phyloP scores from a whole-genome alignment of 2,888 invertebrate genomes.

The Stictocephala bisonia region DNA sequence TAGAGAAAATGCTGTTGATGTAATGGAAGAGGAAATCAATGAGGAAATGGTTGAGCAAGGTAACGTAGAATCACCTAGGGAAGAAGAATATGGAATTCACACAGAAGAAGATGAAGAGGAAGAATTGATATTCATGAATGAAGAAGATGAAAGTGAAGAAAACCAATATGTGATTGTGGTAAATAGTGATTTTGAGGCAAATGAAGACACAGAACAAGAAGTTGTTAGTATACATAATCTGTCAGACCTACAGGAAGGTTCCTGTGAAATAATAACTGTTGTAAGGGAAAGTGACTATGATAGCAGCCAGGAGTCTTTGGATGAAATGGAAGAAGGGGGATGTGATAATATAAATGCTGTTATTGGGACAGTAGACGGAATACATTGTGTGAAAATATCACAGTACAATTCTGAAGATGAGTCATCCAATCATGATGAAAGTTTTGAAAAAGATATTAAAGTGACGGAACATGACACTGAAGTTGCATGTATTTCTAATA shows the following conservation, averaged over 20 bases:
- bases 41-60: constrained; percentile 20
- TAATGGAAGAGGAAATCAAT: constrained; percentile 15
- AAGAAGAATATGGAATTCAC: constrained; percentile 41
- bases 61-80: background rate
- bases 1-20: constrained; percentile 36
- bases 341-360: constrained; percentile 45
- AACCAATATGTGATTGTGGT: constrained; percentile 36
- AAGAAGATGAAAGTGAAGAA: constrained; percentile 19
- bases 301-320: constrained; percentile 45
- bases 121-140: constrained; percentile 31
- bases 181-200: constrained; percentile 34
- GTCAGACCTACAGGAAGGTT: constrained; percentile 38
- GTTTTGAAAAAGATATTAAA: background rate
- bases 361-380: constrained; percentile 43
- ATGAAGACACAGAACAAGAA: background rate
- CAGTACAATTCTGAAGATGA: constrained; percentile 46
- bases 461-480: constrained; percentile 12
- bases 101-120: constrained; percentile 43
- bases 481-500: background rate
- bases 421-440: background rate
- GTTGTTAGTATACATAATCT: constrained; percentile 30
- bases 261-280: constrained; percentile 48
- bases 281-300: constrained; percentile 46
- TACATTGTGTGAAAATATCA: constrained; percentile 43
- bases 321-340: constrained; percentile 24